A percentile compares a stretch with the other conserved stretches of the same genome.
Conservation (phyloP, 2,888 invertebrate genomes). For the Deroplatys truncata region DNA sequence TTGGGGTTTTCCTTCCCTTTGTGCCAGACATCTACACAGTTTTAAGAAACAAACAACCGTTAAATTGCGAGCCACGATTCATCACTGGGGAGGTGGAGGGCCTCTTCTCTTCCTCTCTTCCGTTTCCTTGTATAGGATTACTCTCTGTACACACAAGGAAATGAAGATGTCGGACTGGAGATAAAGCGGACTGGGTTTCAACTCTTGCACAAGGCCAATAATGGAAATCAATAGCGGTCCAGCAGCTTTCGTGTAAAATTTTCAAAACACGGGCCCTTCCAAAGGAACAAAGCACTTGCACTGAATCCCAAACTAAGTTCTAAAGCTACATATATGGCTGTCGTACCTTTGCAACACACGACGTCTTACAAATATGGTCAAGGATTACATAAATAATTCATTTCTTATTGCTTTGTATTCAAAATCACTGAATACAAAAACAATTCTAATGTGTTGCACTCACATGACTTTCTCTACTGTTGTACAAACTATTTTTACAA, state of each 20-base stretch:
- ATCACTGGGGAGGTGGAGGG: too few species aligned
- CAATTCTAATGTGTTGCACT: too few species aligned
- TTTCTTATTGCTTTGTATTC: too few species aligned
- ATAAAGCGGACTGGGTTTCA: too few species aligned
- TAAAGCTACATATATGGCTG: too few species aligned
- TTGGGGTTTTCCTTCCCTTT: neutral
- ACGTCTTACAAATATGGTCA: too few species aligned
- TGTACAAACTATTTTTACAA: too few species aligned
- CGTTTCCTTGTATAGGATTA: constrained; percentile 19
- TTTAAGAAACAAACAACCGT: constrained; percentile 24
- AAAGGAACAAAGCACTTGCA: neutral
- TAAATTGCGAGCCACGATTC: constrained; percentile 22
- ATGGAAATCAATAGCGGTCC: neutral
- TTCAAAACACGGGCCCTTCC: neutral
- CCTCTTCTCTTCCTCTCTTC: too few species aligned
- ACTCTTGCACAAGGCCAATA: neutral
- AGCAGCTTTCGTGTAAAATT: neutral
- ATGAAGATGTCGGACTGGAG: neutral
- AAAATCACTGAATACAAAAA: too few species aligned
- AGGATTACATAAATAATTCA: too few species aligned
- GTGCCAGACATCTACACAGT: neutral
- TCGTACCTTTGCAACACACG: too few species aligned
- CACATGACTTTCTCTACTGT: too few species aligned
- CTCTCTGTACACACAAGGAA: neutral
- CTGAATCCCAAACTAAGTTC: neutral